Percentiles rank a stretch among this genome's conserved stretches.
Evolutionary conservation across 2,797 vertebrate species (phyloP).

Genomic region (Liasis olivaceus): DNA sequence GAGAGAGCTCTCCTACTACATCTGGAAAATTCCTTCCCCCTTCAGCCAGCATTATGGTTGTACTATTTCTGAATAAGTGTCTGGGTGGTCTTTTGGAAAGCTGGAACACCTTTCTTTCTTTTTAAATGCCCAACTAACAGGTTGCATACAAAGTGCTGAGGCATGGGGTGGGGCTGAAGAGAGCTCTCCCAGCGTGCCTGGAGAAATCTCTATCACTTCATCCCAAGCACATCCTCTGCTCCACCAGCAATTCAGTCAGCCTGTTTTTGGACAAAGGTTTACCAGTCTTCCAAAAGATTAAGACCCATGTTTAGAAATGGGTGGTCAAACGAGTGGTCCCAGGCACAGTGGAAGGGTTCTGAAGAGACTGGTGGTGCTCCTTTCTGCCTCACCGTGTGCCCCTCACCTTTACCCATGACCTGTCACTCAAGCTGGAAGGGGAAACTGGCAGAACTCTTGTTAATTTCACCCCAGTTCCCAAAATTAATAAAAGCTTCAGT

Average conservation of each 20-base stretch:
- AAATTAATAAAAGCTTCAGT: neutral
- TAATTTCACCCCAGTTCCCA: neutral
- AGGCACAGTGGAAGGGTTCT: neutral
- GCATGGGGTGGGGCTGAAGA: neutral
- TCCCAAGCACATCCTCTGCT: neutral
- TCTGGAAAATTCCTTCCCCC: neutral
- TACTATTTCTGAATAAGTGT: neutral
- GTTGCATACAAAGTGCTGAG: neutral
- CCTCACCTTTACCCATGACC: neutral
- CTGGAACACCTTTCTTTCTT: neutral
- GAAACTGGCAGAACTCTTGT: neutral
- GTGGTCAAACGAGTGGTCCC: neutral
- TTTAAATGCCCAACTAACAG: neutral
- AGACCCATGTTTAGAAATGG: neutral
- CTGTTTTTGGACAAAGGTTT: neutral
- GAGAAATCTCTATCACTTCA: neutral
- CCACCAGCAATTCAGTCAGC: neutral
- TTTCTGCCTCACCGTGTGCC: neutral
- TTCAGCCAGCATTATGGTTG: neutral
- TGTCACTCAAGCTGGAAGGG: neutral
- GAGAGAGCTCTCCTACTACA: neutral
- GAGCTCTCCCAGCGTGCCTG: neutral
- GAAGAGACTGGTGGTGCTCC: neutral
- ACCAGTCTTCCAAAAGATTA: neutral
- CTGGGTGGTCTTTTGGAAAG: neutral